These are phyloP conservation scores for Galeopterus variegatus DNA, from an alignment of 2,113 vertebrate species.

Conservation along the genomic window DNA sequence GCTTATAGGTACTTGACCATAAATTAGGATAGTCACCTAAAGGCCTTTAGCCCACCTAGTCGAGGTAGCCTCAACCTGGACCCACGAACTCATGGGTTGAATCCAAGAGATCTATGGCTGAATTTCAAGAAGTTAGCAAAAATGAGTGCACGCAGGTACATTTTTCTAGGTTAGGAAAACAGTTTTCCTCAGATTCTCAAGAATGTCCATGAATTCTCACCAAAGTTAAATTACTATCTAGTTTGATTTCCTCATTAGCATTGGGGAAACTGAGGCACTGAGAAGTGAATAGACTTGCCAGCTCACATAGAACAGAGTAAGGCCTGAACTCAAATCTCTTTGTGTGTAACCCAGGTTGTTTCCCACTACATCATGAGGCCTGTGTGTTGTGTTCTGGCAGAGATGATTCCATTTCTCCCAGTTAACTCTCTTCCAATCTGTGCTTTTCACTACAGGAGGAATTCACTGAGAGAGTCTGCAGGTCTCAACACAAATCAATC, in stretches of 20 bases:
- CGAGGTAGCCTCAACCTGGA: neutral
- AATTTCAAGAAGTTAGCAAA: neutral
- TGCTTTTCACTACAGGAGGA: neutral
- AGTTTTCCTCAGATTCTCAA: neutral
- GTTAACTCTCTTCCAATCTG: neutral
- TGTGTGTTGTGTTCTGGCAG: neutral
- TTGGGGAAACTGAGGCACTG: neutral
- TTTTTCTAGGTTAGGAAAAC: neutral
- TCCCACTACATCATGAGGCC: neutral
- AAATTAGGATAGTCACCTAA: neutral
- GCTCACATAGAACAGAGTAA: neutral
- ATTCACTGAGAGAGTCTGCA: neutral
- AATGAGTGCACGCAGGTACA: neutral
- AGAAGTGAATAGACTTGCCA: neutral
- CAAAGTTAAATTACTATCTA: neutral
- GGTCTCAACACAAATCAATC: neutral
- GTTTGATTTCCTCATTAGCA: neutral
- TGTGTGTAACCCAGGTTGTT: neutral
- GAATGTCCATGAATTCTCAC: neutral
- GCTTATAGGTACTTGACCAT: neutral
- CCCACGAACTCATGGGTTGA: neutral
- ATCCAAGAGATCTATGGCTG: neutral
- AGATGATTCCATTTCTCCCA: neutral
- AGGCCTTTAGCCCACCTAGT: constrained; percentile 6
- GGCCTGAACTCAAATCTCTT: neutral